Evolutionary conservation across 2,113 vertebrate species (phyloP).

Genomic region (Edolisoma coerulescens): DNA sequence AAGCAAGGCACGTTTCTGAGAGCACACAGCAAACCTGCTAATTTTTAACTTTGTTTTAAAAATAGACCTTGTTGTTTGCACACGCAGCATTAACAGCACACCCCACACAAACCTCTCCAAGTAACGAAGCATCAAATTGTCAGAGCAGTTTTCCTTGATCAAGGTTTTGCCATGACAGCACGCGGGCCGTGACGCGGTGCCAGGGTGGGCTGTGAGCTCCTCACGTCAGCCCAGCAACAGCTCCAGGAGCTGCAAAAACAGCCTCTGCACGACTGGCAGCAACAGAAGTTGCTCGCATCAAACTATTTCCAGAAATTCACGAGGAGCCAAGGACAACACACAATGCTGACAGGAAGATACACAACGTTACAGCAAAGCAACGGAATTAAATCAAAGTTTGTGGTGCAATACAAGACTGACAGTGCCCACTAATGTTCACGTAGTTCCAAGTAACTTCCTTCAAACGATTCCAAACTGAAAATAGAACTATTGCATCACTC

Average conservation of each 20-base stretch:
- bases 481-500: not conserved
- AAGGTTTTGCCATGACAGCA: not conserved
- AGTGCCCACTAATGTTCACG: not conserved
- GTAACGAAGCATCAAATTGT: not conserved
- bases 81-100: not conserved
- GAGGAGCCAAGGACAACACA: not conserved
- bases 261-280: not conserved
- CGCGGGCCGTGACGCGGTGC: not conserved
- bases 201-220: no score
- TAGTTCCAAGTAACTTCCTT: not conserved
- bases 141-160: not conserved
- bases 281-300: not conserved
- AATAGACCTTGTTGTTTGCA: not conserved
- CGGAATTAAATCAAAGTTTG: not conserved
- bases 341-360: not conserved
- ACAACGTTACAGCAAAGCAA: not conserved
- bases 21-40: rapidly evolving
- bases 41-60: not conserved
- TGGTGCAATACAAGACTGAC: not conserved
- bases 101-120: not conserved
- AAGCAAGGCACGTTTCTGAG: not conserved
- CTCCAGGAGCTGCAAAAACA: not conserved
- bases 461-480: not conserved
- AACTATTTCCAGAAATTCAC: not conserved
- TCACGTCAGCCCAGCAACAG: not conserved